Evolutionary conservation across 1,140 invertebrate species (phyloP).

Genomic region (Yoshiicerus persimilis): DNA sequence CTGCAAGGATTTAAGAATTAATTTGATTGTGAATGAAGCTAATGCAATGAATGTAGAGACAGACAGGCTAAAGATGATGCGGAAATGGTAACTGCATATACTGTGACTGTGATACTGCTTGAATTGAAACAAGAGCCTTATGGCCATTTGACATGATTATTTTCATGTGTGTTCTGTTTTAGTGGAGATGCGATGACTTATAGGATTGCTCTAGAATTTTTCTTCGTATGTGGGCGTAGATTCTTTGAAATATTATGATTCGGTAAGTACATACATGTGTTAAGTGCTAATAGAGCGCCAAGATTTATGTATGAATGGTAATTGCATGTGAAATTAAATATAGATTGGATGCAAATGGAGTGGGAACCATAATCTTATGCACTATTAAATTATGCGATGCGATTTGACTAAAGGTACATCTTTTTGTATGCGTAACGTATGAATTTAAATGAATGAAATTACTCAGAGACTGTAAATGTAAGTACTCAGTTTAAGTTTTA

Average conservation of each 20-base stretch:
- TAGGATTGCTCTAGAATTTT: too few relatives aligned
- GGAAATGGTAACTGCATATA: background rate
- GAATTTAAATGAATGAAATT: slow-evolving; percentile 19
- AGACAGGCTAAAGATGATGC: background rate
- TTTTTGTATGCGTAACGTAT: background rate
- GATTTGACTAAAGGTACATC: background rate
- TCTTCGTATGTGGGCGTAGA: background rate
- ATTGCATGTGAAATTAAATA: background rate
- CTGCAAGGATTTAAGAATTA: background rate
- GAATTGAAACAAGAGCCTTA: background rate
- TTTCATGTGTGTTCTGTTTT: background rate
- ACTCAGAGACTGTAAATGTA: background rate
- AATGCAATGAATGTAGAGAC: background rate
- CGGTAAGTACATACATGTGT: background rate
- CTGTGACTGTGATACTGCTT: background rate
- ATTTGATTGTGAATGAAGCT: background rate
- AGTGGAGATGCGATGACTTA: background rate
- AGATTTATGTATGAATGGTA: background rate
- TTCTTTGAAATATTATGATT: background rate
- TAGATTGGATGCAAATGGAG: background rate
- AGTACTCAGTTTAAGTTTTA: background rate
- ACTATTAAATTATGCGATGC: background rate
- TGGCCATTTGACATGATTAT: background rate
- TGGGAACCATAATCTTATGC: background rate
- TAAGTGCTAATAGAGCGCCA: background rate